phyloP scores from a whole-genome alignment of 2,888 invertebrate species.

The Halocaridina rubra region DNA sequence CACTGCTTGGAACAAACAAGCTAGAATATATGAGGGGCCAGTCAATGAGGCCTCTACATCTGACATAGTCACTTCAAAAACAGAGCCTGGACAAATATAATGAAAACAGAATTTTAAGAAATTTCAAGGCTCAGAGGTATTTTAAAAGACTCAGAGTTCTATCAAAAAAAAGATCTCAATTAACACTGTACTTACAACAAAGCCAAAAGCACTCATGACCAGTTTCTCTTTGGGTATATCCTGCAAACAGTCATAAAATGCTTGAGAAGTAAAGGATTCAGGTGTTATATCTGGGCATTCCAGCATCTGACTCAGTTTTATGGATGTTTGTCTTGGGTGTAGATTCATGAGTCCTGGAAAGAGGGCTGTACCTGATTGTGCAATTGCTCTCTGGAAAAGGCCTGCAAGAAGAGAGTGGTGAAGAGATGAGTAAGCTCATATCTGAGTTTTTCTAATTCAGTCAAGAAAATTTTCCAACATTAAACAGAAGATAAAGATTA shows the following conservation, averaged over 20 bases:
- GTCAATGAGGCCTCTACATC: too few relatives aligned
- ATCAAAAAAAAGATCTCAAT: background rate
- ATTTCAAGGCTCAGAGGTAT: too few relatives aligned
- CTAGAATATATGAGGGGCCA: too few relatives aligned
- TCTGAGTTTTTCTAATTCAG: too few relatives aligned
- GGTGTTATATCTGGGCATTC: background rate
- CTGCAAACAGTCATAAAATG: background rate
- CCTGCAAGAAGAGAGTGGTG: too few relatives aligned
- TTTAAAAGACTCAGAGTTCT: background rate
- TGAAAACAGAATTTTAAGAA: too few relatives aligned
- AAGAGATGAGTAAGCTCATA: too few relatives aligned
- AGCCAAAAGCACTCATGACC: background rate
- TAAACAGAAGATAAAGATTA: too few relatives aligned
- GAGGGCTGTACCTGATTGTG: conserved; percentile 31
- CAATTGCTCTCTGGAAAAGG: conserved; percentile 35
- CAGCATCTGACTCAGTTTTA: background rate
- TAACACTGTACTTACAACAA: background rate
- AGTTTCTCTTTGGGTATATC: background rate
- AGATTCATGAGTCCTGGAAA: background rate
- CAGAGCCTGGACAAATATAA: too few relatives aligned
- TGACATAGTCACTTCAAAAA: too few relatives aligned
- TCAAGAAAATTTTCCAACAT: too few relatives aligned
- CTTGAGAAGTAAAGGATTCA: background rate
- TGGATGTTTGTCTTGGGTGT: background rate
- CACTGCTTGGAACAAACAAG: too few relatives aligned